A percentile compares a stretch with the other conserved stretches of the same genome.
These are phyloP conservation scores for Numenius arquata DNA, from an alignment of 2,113 vertebrate genomes.

Conservation along the genomic window DNA sequence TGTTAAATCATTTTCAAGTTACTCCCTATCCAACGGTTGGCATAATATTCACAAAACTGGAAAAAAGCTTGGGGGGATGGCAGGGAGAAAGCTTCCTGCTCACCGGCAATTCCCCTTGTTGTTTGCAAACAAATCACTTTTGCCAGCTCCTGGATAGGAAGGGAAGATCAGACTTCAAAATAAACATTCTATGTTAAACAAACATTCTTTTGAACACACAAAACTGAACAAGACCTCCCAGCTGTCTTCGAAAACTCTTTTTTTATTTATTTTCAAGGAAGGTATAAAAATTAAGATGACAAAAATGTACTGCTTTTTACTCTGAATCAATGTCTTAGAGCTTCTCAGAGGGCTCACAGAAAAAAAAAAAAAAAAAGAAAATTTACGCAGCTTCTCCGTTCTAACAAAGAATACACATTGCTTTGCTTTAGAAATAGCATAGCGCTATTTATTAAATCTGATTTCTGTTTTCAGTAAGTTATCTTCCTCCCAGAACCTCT, in stretches of 20 bases:
- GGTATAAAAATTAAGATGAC: background rate
- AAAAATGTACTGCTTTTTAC: background rate
- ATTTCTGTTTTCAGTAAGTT: background rate
- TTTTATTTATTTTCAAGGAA: background rate
- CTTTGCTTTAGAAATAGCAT: background rate
- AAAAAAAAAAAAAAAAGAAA: background rate
- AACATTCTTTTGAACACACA: slow-evolving; percentile 1
- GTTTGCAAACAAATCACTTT: slow-evolving; percentile 37
- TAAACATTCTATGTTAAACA: slow-evolving; percentile 4
- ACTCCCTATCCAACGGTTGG: fast-evolving
- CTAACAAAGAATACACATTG: background rate
- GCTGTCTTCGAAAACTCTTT: background rate
- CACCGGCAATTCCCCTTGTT: background rate
- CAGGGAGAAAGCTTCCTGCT: slow-evolving; percentile 34
- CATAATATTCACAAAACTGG: background rate
- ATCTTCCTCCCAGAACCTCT: background rate
- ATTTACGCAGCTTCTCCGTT: background rate
- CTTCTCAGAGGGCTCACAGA: background rate
- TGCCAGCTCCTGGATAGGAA: slow-evolving; percentile 28
- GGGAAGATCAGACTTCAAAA: slow-evolving; percentile 29
- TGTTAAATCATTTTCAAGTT: background rate
- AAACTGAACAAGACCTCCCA: background rate
- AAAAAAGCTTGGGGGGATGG: background rate
- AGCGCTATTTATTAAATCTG: background rate
- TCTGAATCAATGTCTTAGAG: background rate